phyloP scores from a whole-genome alignment of 2,888 invertebrate genomes.

The Dione vanillae region DNA sequence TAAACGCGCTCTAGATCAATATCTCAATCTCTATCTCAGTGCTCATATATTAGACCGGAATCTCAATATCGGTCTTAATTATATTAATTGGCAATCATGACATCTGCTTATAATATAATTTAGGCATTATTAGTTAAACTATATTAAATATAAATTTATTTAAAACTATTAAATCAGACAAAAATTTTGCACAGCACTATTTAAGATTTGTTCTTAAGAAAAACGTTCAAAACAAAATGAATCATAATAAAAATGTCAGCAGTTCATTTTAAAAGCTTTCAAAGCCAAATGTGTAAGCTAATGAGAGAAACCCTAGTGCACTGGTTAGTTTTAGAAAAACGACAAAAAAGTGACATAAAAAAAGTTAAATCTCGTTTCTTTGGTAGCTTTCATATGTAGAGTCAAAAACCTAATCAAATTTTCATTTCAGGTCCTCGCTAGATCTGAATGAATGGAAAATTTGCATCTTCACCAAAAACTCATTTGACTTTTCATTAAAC shows the following conservation, averaged over 20 bases:
- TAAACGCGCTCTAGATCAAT: too few relatives aligned
- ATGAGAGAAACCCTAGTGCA: conserved; percentile 6
- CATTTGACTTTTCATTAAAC: conserved; percentile 34
- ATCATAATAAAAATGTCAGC: neutral
- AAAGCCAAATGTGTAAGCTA: neutral
- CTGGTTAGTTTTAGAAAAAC: conserved; percentile 12
- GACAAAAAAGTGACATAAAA: neutral
- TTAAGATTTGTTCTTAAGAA: neutral
- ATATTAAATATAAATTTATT: too few relatives aligned
- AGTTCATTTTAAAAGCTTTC: neutral
- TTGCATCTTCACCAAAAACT: conserved; percentile 25
- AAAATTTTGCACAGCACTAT: neutral
- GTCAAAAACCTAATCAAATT: conserved; percentile 27
- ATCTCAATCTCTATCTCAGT: too few relatives aligned
- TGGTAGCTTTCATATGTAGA: conserved; percentile 15
- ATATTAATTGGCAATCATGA: too few relatives aligned
- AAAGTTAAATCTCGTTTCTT: neutral
- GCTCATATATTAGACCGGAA: too few relatives aligned
- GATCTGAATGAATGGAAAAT: conserved; percentile 27
- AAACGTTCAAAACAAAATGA: neutral
- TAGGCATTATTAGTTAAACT: too few relatives aligned
- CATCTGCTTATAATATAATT: too few relatives aligned
- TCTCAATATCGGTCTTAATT: too few relatives aligned
- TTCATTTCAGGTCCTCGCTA: conserved; percentile 22
- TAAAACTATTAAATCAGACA: too few relatives aligned